A percentile compares a stretch with the other conserved stretches of the same genome.
phyloP scores from a whole-genome alignment of 2,888 invertebrate genomes.

The Orthonevra nobilis region DNA sequence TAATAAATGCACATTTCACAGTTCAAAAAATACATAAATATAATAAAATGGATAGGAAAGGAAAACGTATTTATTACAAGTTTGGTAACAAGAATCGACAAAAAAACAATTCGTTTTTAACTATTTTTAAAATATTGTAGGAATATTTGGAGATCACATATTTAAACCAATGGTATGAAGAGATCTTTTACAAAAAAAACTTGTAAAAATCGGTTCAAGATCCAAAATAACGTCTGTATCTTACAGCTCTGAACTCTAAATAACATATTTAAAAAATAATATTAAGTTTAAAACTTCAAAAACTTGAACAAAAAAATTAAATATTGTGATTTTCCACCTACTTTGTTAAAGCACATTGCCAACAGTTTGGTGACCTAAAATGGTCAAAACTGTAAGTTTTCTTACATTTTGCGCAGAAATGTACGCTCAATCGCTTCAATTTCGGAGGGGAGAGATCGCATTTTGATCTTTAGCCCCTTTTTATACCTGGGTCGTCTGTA shows the following conservation, averaged over 20 bases:
- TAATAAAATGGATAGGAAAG: too few relatives aligned
- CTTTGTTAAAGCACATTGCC: background rate
- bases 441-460: constrained; percentile 2
- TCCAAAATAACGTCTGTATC: too few relatives aligned
- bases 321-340: background rate
- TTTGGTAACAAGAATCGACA: constrained; percentile 2
- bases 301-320: background rate
- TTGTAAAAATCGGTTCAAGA: background rate
- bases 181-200: constrained; percentile 7
- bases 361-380: background rate
- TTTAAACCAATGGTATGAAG: constrained; percentile 7
- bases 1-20: too few relatives aligned
- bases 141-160: constrained; percentile 9
- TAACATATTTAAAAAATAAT: background rate
- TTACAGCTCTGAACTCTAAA: too few relatives aligned
- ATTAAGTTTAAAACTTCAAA: background rate
- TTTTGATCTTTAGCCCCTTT: constrained; percentile 3
- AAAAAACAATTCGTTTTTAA: constrained; percentile 14
- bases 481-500: background rate
- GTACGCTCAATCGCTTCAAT: background rate
- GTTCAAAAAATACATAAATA: too few relatives aligned
- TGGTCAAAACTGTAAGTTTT: too few relatives aligned
- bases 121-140: constrained; percentile 7
- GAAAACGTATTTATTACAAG: constrained; percentile 5
- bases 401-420: constrained; percentile 8